Percentiles rank a stretch among this genome's conserved stretches.
phyloP scores from a whole-genome alignment of 2,113 vertebrate genomes.

The Ancistrus triradiatus region DNA sequence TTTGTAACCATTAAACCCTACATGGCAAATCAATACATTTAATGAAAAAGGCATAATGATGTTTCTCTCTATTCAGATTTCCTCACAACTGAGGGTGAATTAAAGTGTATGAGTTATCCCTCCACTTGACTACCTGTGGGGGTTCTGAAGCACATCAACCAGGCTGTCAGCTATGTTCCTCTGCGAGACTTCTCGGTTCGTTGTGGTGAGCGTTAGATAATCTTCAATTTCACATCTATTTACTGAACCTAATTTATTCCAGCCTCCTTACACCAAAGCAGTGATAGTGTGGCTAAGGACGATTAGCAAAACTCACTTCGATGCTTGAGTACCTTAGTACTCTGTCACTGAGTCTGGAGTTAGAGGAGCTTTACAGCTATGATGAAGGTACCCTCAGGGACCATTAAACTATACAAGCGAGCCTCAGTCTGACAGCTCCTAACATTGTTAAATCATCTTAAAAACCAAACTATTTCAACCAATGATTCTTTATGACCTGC shows the following conservation, averaged over 20 bases:
- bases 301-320: slow-evolving; percentile 25
- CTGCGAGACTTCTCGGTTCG: slow-evolving; percentile 85
- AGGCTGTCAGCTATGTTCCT: slow-evolving; percentile 82
- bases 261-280: slow-evolving; percentile 11
- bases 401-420: slow-evolving; percentile 36
- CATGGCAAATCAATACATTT: no score
- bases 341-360: slow-evolving; percentile 8
- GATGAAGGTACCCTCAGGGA: slow-evolving; percentile 36
- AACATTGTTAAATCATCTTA: slow-evolving; percentile 44
- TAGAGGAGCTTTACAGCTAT: slow-evolving; percentile 26
- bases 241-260: slow-evolving; percentile 4
- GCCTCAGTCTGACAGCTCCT: slow-evolving; percentile 18
- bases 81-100: slow-evolving; percentile 84
- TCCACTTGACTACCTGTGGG: slow-evolving; percentile 80
- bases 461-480: slow-evolving; percentile 27
- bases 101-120: slow-evolving; percentile 79
- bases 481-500: slow-evolving; percentile 17
- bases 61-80: slow-evolving; percentile 63
- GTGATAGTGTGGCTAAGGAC: slow-evolving; percentile 21
- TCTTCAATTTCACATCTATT: slow-evolving; percentile 4
- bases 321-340: slow-evolving; percentile 17
- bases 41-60: no score
- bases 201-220: slow-evolving; percentile 54
- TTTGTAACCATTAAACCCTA: not conserved
- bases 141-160: slow-evolving; percentile 76